Base-by-base conservation (phyloP, 2,797 vertebrate genomes). In the Leuciscus waleckii region DNA sequence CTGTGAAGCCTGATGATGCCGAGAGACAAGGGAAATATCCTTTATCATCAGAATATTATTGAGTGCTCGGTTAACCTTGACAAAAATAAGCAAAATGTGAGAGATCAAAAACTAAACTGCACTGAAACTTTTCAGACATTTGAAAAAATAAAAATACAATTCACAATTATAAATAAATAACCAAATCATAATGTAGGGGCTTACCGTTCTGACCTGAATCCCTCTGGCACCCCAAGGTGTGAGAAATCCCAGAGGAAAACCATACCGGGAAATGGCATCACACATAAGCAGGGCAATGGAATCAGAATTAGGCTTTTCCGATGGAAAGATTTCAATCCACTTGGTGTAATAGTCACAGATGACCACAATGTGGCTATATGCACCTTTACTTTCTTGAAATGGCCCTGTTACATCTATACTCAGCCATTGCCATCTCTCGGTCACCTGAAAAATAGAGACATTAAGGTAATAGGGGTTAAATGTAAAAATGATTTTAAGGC, bases 341-440 rank as follows among this genome's bases (percentile, higher is more conserved):
- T 85, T 79, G 19, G 83, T 71, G 83, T 79, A 85, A 63, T 85
- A 79, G 29, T 85, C 83, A 71, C 83, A 85, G 51, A 85, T 79
- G 51, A 85, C 67, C 39, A 85, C 76, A 7, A 85, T 71, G 75
- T 85, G 83, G 51, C 83, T 85, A 58, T 49, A 85, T 39, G 67
- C 54, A 21, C 83, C 76, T 71, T 85, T 79, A 54, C 54, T 85
- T 79, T 85, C 83, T 63, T 58, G 91, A 70, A 95, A 87, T 2
- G 94, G 93, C 1, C 94, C 94, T 14, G 93, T 90, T 67, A 95
- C 85, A 35, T 95, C 94, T 89, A 95, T 87, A 8, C 91, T 92
- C 0, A 95, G 91, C 94, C 95, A 95, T 87, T 95, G 89, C 95
- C 94, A 95, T 14, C 93, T 79, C 81, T 92, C 93, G 0, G 82